phyloP scores from a whole-genome alignment of 2,797 vertebrate species.

The Lateolabrax maculatus region DNA sequence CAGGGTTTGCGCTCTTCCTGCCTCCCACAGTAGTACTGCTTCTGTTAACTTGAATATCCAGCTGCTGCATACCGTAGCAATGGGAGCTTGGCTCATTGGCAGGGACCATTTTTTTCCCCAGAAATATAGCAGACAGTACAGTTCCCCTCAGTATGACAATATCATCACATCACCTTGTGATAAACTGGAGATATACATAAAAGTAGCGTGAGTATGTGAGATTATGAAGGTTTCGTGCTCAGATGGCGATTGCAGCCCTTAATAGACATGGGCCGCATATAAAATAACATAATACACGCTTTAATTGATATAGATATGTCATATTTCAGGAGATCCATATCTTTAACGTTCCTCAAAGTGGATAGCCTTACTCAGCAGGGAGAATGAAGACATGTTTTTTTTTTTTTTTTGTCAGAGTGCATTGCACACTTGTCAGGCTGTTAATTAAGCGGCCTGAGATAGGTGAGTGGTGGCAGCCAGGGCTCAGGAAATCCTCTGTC shows the following conservation, averaged over 20 bases:
- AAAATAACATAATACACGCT: not conserved
- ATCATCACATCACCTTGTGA: not conserved
- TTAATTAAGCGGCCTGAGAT: conserved; percentile 50
- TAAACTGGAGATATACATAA: not conserved
- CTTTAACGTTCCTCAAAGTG: not conserved
- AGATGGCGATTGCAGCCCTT: not conserved
- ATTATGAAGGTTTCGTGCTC: conserved; percentile 1
- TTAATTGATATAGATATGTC: conserved; percentile 12
- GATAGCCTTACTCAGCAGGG: not conserved
- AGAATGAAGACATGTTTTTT: conserved; percentile 40
- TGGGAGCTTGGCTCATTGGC: conserved; percentile 2
- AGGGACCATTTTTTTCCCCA: not conserved
- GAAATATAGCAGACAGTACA: conserved; percentile 16
- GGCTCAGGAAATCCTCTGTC: conserved; percentile 47
- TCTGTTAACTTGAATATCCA: conserved; percentile 35
- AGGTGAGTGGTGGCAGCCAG: conserved; percentile 48
- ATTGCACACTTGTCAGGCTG: conserved; percentile 48
- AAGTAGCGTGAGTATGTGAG: not conserved
- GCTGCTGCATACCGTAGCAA: conserved; percentile 16
- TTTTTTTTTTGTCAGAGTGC: conserved; percentile 36
- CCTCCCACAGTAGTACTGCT: conserved; percentile 34
- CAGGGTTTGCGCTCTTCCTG: conserved; percentile 21
- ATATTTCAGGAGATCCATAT: not conserved
- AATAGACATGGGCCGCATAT: not conserved
- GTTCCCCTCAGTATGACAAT: not conserved